These are phyloP conservation scores for Cyprinodon brontotheroides DNA, from an alignment of 2,113 vertebrate genomes.

Conservation along the genomic window DNA sequence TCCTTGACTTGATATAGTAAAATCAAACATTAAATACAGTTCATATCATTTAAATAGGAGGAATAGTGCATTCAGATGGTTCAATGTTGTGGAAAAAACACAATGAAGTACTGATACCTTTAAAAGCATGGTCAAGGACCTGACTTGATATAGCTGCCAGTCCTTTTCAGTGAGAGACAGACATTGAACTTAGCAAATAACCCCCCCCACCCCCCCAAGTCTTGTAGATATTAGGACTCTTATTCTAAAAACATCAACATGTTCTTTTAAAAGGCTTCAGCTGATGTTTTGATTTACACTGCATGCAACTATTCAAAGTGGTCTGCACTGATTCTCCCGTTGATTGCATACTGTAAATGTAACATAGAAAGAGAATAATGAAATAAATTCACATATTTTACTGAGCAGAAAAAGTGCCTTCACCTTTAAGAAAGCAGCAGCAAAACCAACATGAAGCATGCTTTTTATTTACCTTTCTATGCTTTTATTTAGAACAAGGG, in stretches of 20 bases:
- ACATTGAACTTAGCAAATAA: constrained; percentile 39
- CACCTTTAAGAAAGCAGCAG: constrained; percentile 36
- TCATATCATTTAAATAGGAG: constrained; percentile 21
- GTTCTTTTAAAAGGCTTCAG: constrained; percentile 22
- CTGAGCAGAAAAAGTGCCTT: not conserved
- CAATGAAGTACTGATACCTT: constrained; percentile 60
- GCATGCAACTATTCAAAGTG: constrained; percentile 17
- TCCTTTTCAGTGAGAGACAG: constrained; percentile 28
- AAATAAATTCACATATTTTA: not conserved
- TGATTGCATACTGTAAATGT: constrained; percentile 27
- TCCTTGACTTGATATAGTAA: constrained; percentile 25
- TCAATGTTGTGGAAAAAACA: constrained; percentile 38
- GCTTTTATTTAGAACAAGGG: constrained; percentile 43
- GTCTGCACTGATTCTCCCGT: constrained; percentile 11
- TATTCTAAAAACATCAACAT: constrained; percentile 14
- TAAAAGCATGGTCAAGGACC: constrained; percentile 64
- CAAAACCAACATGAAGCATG: not conserved
- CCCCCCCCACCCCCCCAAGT: constrained; percentile 12
- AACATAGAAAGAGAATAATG: constrained; percentile 18
- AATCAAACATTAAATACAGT: constrained; percentile 16
- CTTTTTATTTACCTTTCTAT: too few species aligned
- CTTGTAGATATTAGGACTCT: constrained; percentile 24
- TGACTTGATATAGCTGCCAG: constrained; percentile 18
- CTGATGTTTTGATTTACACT: constrained; percentile 27
- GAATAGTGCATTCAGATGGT: constrained; percentile 13